Base-by-base conservation (phyloP, 92 coral and sea anemone genomes). In the Bergia sp. region DNA sequence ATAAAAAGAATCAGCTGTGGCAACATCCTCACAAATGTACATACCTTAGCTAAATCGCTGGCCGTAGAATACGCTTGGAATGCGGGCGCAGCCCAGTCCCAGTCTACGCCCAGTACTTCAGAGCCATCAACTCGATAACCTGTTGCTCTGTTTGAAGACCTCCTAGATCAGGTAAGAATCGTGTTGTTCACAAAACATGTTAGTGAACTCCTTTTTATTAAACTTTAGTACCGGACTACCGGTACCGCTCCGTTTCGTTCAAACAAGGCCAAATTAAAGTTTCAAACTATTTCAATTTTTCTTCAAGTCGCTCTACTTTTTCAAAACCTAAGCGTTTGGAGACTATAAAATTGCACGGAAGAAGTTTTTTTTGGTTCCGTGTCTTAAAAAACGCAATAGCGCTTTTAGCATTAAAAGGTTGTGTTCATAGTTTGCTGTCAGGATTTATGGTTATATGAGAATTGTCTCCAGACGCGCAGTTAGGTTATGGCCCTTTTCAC, bases 51-150 rank as follows among this genome's bases (percentile, higher is more conserved):
- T 39, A 95, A 95, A 87, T 97, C 99, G 85, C 88, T 89, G 69
- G 96, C 57, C 44, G 97, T 77, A 10, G 99, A 92, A 78, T 93
- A 93, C 45, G 94, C 93, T 83, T 97, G 99, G 82, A 97, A 94
- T 43, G 99, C 96, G 20, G 99, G 99, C 77, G 97, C 93, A 65
- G 98, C 98, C 99, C 99, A 97, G 88, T 94, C 97, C 99, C 99
- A 97, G 94, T 95, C 93, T 4, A 97, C 91, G 64, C 80, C 10
- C 7, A 96, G 89, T 84, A 94, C 90, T 38, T 84, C 84, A 0
- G 82, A 44, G 21, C 94, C 98, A 61, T 91, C 93, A 47, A 81
- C 77, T 85, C 91, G 90, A 87, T 96, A 96, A 64, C 94, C 94
- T 29, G 91, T 76, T 36, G 99, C 99, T 73, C 85, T 91, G 85